phyloP scores from a whole-genome alignment of 2,888 invertebrate species.

The Tuberolachnus salignus region DNA sequence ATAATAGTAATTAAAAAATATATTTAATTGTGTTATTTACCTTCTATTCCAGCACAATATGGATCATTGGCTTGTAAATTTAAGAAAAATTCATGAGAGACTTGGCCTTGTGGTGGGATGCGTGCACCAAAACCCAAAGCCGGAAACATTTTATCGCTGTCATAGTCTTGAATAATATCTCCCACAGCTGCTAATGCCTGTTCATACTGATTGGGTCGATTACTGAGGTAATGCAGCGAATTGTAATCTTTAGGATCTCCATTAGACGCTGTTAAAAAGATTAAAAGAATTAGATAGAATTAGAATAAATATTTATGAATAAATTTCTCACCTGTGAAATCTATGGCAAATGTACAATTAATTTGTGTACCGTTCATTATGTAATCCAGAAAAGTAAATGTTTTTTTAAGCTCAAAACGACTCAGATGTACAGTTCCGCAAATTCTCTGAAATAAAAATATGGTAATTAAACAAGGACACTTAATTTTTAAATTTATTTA shows the following conservation, averaged over 20 bases:
- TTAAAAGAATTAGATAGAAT: slow-evolving; percentile 6
- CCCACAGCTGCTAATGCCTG: slow-evolving; percentile 64
- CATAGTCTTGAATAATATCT: slow-evolving; percentile 64
- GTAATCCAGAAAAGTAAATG: slow-evolving; percentile 67
- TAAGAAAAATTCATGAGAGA: slow-evolving; percentile 64
- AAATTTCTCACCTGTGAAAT: slow-evolving; percentile 63
- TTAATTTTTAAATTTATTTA: no score
- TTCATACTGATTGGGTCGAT: slow-evolving; percentile 63
- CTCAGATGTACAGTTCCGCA: slow-evolving; percentile 47
- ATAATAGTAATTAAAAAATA: no score
- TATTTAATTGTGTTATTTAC: slow-evolving; percentile 59
- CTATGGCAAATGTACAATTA: slow-evolving; percentile 65
- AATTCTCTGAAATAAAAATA: slow-evolving; percentile 40
- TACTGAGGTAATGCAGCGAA: slow-evolving; percentile 64
- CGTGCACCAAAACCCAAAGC: slow-evolving; percentile 64
- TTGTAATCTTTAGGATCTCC: slow-evolving; percentile 63
- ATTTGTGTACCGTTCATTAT: slow-evolving; percentile 66
- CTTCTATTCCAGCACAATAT: slow-evolving; percentile 64
- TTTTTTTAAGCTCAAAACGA: slow-evolving; percentile 58
- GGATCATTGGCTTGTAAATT: slow-evolving; percentile 67
- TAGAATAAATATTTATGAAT: background rate
- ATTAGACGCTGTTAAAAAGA: slow-evolving; percentile 62
- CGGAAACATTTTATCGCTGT: slow-evolving; percentile 65
- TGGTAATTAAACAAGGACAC: no score
- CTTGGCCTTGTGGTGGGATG: slow-evolving; percentile 63